A percentile compares a stretch with the other conserved stretches of the same genome.
Conservation (phyloP, 2,113 vertebrate species). For the Halichoeres trimaculatus region DNA sequence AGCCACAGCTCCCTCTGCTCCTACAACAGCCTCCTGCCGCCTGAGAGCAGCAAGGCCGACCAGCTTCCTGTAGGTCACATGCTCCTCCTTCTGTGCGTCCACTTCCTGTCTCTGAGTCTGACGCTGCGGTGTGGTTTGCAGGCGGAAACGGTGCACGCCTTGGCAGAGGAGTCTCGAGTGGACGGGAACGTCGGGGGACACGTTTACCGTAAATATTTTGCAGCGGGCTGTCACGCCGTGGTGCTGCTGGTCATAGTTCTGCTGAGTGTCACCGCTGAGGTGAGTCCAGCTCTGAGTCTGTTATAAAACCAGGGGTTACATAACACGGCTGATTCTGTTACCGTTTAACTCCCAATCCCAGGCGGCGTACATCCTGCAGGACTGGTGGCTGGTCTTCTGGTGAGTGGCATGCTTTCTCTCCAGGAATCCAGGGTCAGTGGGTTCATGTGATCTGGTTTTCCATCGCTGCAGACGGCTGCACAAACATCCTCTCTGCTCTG, state of each 20-base stretch:
- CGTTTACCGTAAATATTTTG: constrained; percentile 65
- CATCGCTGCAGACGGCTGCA: too few species aligned
- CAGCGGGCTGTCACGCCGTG: constrained; percentile 30
- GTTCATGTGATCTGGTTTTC: too few species aligned
- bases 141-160: constrained; percentile 11
- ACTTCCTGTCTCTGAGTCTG: too few species aligned
- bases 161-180: constrained; percentile 54
- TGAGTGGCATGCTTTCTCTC: constrained; percentile 60
- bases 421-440: too few species aligned
- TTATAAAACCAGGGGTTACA: background rate
- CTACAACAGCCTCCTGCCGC: constrained; percentile 48
- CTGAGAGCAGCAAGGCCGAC: background rate
- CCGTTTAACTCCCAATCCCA: constrained; percentile 51
- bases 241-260: constrained; percentile 34
- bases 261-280: constrained; percentile 66
- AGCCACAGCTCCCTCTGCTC: constrained; percentile 38
- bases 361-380: constrained; percentile 88
- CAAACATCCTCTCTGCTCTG: too few species aligned
- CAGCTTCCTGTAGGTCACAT: constrained; percentile 47
- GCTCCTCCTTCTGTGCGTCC: too few species aligned
- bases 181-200: constrained; percentile 51
- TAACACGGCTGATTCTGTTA: too few species aligned
- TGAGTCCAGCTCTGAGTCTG: background rate
- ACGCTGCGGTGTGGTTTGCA: constrained; percentile 11
- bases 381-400: constrained; percentile 96